Evolutionary conservation across 2,888 invertebrate species (phyloP).

Genomic region (Cartodere bifasciata): DNA sequence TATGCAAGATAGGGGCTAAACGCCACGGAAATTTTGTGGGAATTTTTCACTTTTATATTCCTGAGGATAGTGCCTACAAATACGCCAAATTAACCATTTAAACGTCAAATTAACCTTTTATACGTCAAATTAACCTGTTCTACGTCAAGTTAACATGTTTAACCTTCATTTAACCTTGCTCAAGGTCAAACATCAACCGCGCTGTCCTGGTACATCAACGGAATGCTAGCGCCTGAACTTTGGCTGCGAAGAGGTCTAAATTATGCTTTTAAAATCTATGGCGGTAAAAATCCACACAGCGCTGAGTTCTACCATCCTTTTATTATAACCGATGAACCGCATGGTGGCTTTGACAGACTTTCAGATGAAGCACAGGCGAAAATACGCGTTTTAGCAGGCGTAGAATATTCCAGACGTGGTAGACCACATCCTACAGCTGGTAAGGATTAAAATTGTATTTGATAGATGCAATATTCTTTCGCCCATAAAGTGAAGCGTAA

Average conservation of each 20-base stretch:
- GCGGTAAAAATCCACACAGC: conserved; percentile 83
- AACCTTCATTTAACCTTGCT: too few species aligned
- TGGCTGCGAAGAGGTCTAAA: conserved; percentile 74
- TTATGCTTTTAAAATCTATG: conserved; percentile 69
- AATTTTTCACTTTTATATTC: too few species aligned
- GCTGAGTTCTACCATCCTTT: conserved; percentile 79
- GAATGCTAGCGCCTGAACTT: conserved; percentile 74
- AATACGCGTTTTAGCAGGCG: conserved; percentile 65
- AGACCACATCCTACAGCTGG: conserved; percentile 66
- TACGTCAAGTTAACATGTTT: not conserved
- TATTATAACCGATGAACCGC: conserved; percentile 73
- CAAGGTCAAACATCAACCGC: conserved; percentile 56
- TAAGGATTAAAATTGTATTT: conserved; percentile 24
- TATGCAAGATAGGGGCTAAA: too few species aligned
- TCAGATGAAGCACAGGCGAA: conserved; percentile 57
- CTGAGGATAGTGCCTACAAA: too few species aligned
- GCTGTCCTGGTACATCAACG: conserved; percentile 87
- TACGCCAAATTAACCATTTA: too few species aligned
- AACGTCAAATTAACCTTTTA: too few species aligned
- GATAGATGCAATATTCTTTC: too few species aligned
- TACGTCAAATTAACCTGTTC: too few species aligned
- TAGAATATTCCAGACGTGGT: conserved; percentile 70
- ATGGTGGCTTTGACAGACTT: conserved; percentile 68
- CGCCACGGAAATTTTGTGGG: too few species aligned
- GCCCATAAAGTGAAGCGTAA: too few species aligned